Evolutionary conservation across 2,797 vertebrate species (phyloP).

Genomic region (Simalia tracyae): DNA sequence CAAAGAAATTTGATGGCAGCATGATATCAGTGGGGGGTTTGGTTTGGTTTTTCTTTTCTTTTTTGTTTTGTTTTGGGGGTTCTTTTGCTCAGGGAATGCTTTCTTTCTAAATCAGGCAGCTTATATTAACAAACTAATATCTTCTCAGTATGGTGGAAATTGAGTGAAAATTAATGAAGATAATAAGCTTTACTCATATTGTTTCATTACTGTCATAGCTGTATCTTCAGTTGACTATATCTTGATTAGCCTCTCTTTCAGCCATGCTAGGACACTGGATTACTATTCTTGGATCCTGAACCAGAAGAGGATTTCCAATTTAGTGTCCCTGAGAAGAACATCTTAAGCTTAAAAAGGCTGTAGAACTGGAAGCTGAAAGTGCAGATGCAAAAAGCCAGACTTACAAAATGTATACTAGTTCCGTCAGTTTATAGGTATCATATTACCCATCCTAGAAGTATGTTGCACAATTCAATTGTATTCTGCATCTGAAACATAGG

Average conservation of each 20-base stretch:
- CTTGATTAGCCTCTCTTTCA: constrained; percentile 43
- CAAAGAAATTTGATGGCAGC: constrained; percentile 37
- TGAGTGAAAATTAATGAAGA: constrained; percentile 65
- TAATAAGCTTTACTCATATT: constrained; percentile 62
- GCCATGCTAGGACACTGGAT: background rate
- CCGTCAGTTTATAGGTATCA: background rate
- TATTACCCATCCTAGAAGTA: background rate
- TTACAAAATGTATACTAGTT: background rate
- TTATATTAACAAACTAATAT: constrained; percentile 62
- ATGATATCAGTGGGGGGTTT: constrained; percentile 26
- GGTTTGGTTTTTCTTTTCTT: constrained; percentile 9
- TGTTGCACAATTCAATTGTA: background rate
- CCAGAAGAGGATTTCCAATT: background rate
- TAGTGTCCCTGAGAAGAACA: background rate
- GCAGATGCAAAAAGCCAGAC: background rate
- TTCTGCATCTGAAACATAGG: background rate
- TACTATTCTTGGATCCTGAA: background rate
- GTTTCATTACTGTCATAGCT: constrained; percentile 55
- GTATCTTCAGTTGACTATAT: constrained; percentile 52
- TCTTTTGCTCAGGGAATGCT: constrained; percentile 55
- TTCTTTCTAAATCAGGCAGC: constrained; percentile 48
- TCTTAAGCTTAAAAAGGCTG: background rate
- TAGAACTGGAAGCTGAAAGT: background rate
- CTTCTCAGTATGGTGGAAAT: constrained; percentile 55
- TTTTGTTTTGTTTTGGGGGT: constrained; percentile 28